Evolutionary conservation across 2,113 vertebrate genomes (phyloP).

Genomic region (Dromaius novaehollandiae): DNA sequence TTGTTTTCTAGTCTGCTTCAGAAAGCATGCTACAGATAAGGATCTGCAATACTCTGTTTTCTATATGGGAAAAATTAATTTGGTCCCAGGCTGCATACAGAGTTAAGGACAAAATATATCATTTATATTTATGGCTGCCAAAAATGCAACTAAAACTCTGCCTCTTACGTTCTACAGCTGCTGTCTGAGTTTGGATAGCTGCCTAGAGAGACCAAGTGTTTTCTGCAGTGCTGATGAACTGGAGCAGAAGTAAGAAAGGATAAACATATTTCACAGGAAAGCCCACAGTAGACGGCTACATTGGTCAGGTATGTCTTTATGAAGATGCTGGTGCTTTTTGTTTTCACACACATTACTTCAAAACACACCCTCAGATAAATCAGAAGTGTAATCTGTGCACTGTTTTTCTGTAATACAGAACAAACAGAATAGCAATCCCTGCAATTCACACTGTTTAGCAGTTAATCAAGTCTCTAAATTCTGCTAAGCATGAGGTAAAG

Average conservation of each 20-base stretch:
- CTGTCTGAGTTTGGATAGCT: neutral
- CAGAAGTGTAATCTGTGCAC: neutral
- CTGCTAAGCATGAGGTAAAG: neutral
- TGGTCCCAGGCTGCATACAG: neutral
- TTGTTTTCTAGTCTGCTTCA: neutral
- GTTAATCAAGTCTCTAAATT: neutral
- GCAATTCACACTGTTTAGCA: neutral
- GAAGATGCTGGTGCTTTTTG: neutral
- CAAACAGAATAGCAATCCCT: neutral
- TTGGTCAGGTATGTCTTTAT: neutral
- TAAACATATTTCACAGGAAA: neutral
- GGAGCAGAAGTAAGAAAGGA: neutral
- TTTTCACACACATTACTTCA: neutral
- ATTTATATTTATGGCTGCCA: neutral
- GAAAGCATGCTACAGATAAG: neutral
- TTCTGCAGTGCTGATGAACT: neutral
- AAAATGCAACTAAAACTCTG: neutral
- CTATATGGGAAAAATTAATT: neutral
- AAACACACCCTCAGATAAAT: neutral
- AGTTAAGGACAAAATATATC: neutral
- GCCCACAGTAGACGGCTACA: neutral
- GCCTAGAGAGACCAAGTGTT: neutral
- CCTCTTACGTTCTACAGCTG: neutral
- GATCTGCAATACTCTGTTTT: neutral
- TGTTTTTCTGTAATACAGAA: neutral